Conservation (phyloP, 2,113 vertebrate species). For the Origma solitaria region DNA sequence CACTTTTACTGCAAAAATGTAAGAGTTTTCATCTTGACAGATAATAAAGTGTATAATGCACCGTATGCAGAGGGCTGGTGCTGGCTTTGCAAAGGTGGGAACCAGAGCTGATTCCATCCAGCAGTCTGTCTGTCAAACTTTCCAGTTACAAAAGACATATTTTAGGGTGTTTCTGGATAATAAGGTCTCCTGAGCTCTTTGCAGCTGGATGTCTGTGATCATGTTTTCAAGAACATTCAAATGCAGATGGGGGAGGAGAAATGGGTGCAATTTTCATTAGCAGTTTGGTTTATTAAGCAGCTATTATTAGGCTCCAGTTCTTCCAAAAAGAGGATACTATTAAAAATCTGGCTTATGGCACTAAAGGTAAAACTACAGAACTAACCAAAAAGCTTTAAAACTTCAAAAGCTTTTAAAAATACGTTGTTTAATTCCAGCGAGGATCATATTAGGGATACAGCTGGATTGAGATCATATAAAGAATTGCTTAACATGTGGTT, state of each 20-base stretch:
- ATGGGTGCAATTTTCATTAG: not conserved
- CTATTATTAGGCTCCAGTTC: not conserved
- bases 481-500: not conserved
- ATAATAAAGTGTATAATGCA: not conserved
- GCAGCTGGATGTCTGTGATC: not conserved
- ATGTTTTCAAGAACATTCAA: not conserved
- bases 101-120: not conserved
- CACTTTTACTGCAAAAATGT: not conserved
- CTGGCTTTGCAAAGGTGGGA: not conserved
- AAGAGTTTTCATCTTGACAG: not conserved
- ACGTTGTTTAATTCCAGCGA: not conserved
- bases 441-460: not conserved
- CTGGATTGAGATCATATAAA: not conserved
- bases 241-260: not conserved
- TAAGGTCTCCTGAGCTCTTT: not conserved
- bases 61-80: not conserved
- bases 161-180: not conserved
- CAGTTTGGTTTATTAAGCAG: not conserved
- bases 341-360: not conserved
- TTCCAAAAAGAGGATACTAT: not conserved
- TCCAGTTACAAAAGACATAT: not conserved
- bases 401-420: not conserved
- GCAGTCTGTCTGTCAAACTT: not conserved
- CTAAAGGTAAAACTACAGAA: not conserved
- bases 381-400: not conserved